Base-by-base conservation (phyloP, 2,888 invertebrate genomes). In the Drosophila histrio region DNA sequence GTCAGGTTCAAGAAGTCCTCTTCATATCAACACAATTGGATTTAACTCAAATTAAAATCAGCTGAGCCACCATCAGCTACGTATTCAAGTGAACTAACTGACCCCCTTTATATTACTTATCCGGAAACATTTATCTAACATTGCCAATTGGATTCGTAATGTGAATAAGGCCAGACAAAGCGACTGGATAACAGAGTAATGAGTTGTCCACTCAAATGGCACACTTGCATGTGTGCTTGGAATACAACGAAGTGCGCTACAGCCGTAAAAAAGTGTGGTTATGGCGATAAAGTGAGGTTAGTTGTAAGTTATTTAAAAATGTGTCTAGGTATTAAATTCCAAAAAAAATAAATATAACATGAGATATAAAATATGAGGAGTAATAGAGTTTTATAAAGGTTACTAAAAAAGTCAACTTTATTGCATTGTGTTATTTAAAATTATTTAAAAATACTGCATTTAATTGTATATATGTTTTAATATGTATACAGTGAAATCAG, bases 11-110 rank as follows among this genome's bases (percentile, higher is more conserved):
- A 36, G 34, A 22, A 26, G 15, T 15, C 38, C 32, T 50, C 30
- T 39, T 21, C 53, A 66, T 17, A 59, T 72, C 66, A 69, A 68
- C 69, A 65, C 66, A 67, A 65, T 74, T 68, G 52, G 71, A 81
- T 84, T 80, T 60, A 77, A 67, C 73, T 68, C 47, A 59, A 87
- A 63, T 68, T 66, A 70, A 80, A 81, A 87, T 74, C 81, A 65
- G 63, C 65, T 69, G 30, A 58, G 47, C 30, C 19, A 56, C 17
- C 43, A 52, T 43, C 38, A 26, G 39, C 44, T 26, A 13, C 34
- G 52, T 28, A 54, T 60, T 61, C 56, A 41, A 73, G 66, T 62
- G 41, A 46, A 32, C 77, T 47, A 63, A 72, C 60, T 67, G 77
- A 63, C 49, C 80, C 53, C 24, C 64, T 63, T 56, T 61, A 59